Base-by-base conservation (phyloP, 2,888 invertebrate genomes). In the Cabera pusaria region DNA sequence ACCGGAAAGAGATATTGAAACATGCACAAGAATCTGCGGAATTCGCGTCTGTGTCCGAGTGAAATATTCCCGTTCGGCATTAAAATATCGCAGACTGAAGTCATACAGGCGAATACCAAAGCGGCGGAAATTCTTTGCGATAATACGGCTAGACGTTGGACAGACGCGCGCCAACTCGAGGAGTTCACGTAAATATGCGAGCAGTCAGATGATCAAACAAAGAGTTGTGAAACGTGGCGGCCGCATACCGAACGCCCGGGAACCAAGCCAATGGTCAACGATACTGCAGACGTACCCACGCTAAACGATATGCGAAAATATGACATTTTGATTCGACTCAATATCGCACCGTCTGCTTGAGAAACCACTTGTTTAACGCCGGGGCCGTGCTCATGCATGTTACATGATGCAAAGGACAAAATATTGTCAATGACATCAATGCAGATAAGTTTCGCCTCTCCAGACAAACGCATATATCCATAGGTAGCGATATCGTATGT, bases 121-220 rank as follows among this genome's bases (percentile, higher is more conserved):
- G 64, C 59, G 63, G 72, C 72, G 82, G 83, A 79, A 84, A 83
- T 85, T 79, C 79, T 74, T 73, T 63, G 63, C 65, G 64, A 67
- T 58, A 69, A 72, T 76, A 74, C 70, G 84, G 68, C 85, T 87
- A 86, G 87, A 87, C 86, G 71, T 58, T 61, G 79, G 67, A 76
- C 78, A 87, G 86, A 86, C 86, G 71, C 58, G 66, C 60, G 69
- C 65, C 70, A 64, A 72, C 64, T 63, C 64, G 67, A 65, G 58
- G 60, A 55, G 54, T 59, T 54, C 71, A 68, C 72, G 76, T 76
- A 71, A 76, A 77, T 76, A 75, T 67, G 68, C 56, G 65, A 70
- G 61, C 69, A 74, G 66, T 74, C 72, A 67, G 65, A 71, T 73
- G 72, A 73, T 74, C 71, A 77, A 75, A 79, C 79, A 76, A 82